Base-by-base conservation (phyloP, 1,140 invertebrate species). In the Oncopeltus fasciatus region DNA sequence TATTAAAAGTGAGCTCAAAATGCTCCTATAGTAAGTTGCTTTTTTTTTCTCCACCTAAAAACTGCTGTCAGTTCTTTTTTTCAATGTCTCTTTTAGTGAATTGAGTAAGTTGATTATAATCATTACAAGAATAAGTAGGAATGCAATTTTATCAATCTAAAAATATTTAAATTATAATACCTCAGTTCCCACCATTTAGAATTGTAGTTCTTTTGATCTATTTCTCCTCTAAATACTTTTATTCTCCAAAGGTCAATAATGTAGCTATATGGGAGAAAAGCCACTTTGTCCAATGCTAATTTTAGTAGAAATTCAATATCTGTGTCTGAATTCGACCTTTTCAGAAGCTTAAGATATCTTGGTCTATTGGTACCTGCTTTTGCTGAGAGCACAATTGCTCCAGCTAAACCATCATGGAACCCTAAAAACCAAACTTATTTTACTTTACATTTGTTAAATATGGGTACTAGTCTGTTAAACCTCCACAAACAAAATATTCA, bases 401-500 rank as follows among this genome's bases (percentile, higher is more conserved):
- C 92, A 1, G 92, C 92, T n/a, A 95, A 83, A 16, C 92, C 92
- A 72, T 95, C 92, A 68, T 93, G 88, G 70, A 95, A 95, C 64
- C 89, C 87, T 83, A 65, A 27, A 66, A 69, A 53, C 21, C 21
- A 38, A 8, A 38, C 14, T 8, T 38, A 38, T 38, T 38, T n/a
- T n/a, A n/a, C n/a, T n/a, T n/a, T n/a, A n/a, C n/a, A n/a, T n/a
- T n/a, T n/a, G n/a, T n/a, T n/a, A n/a, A n/a, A n/a, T n/a, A n/a
- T n/a, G n/a, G n/a, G n/a, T n/a, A n/a, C n/a, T n/a, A n/a, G n/a
- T n/a, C n/a, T n/a, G n/a, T n/a, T n/a, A n/a, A n/a, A n/a, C n/a
- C n/a, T n/a, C n/a, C n/a, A n/a, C n/a, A n/a, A n/a, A n/a, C n/a
- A n/a, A n/a, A n/a, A n/a, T n/a, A n/a, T n/a, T n/a, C n/a, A n/a